Evolutionary conservation across 2,888 invertebrate genomes (phyloP).

Genomic region (Mythimna albipuncta): DNA sequence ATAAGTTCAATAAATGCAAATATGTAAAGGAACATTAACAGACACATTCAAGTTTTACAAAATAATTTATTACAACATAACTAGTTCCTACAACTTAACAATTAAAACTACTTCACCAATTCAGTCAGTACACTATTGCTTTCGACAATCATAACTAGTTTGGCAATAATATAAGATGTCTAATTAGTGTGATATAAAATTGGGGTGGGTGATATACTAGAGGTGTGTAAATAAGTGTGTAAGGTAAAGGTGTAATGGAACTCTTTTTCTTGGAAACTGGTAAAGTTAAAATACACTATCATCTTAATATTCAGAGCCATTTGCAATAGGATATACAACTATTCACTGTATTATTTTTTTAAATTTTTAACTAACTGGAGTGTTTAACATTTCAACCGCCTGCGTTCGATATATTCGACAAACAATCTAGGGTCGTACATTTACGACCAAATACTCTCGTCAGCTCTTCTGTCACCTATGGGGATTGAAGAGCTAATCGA

Average conservation of each 20-base stretch:
- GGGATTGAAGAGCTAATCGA: too few species aligned
- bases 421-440: too few species aligned
- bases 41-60: slow-evolving; percentile 62
- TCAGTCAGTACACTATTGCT: slow-evolving; percentile 68
- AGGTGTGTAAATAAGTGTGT: slow-evolving; percentile 57
- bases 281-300: background rate
- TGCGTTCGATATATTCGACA: too few species aligned
- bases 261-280: slow-evolving; percentile 13
- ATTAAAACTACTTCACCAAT: slow-evolving; percentile 58
- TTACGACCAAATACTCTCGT: too few species aligned
- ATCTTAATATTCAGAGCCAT: background rate
- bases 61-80: slow-evolving; percentile 81
- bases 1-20: slow-evolving; percentile 12
- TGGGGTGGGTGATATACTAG: slow-evolving; percentile 72
- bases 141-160: slow-evolving; percentile 53
- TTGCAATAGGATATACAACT: background rate
- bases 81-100: slow-evolving; percentile 78
- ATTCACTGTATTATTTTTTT: background rate
- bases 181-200: slow-evolving; percentile 73
- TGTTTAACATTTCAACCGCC: too few species aligned
- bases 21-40: slow-evolving; percentile 45
- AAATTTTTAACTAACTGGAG: background rate
- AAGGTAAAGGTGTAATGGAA: slow-evolving; percentile 16
- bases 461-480: too few species aligned
- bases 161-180: slow-evolving; percentile 49